phyloP scores from a whole-genome alignment of 2,113 vertebrate species.

The Hippocampus mohnikei region DNA sequence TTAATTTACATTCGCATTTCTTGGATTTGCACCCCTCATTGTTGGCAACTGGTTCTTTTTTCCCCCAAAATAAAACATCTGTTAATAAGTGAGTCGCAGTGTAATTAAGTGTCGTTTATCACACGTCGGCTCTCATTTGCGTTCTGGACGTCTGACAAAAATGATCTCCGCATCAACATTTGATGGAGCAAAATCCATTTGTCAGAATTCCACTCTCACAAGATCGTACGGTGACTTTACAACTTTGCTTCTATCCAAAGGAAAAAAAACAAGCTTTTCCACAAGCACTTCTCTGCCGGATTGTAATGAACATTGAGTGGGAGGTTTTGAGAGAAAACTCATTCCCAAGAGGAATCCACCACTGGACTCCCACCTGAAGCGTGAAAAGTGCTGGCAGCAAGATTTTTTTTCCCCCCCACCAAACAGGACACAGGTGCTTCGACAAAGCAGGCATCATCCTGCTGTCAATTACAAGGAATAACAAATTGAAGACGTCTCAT shows the following conservation, averaged over 20 bases:
- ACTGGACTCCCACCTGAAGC: slow-evolving; percentile 53
- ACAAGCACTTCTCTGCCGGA: slow-evolving; percentile 13
- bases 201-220: neutral
- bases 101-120: neutral
- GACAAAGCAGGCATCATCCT: slow-evolving; percentile 37
- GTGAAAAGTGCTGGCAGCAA: slow-evolving; percentile 24
- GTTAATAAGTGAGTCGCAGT: too few species aligned
- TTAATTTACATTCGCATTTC: too few species aligned
- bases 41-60: neutral
- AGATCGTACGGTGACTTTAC: neutral
- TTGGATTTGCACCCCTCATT: too few species aligned
- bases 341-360: slow-evolving; percentile 48
- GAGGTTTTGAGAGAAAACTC: slow-evolving; percentile 41
- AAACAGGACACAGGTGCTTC: slow-evolving; percentile 41
- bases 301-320: slow-evolving; percentile 34
- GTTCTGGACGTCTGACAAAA: neutral
- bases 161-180: neutral
- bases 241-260: slow-evolving; percentile 14
- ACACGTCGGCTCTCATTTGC: neutral
- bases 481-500: slow-evolving; percentile 46
- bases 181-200: neutral
- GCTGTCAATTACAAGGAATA: slow-evolving; percentile 64
- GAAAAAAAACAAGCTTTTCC: slow-evolving; percentile 16
- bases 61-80: neutral
- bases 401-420: slow-evolving; percentile 18